Percentiles rank a stretch among this genome's conserved stretches.
Conservation (phyloP, 2,113 vertebrate species). For the Dasypus novemcinctus region DNA sequence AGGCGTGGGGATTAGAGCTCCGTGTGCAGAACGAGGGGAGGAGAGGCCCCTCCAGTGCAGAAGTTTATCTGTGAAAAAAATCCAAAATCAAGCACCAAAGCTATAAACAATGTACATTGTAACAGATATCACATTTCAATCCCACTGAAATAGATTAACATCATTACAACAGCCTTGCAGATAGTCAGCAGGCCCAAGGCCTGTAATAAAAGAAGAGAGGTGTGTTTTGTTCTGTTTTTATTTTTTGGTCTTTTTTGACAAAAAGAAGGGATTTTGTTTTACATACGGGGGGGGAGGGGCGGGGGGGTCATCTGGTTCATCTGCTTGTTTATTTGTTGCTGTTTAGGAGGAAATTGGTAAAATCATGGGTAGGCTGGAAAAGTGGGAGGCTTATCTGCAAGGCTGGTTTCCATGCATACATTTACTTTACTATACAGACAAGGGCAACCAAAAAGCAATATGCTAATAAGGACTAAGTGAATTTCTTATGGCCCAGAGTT, state of each 20-base stretch:
- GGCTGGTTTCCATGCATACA: constrained; percentile 59
- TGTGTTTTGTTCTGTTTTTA: constrained; percentile 37
- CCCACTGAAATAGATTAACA: constrained; percentile 70
- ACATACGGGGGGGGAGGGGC: not conserved
- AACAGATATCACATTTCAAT: constrained; percentile 55
- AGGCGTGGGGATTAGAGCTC: constrained; percentile 73
- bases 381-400: constrained; percentile 62
- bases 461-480: not conserved
- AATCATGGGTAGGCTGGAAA: not conserved
- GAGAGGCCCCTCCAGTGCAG: constrained; percentile 63
- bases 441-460: constrained; percentile 9
- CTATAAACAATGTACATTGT: not conserved
- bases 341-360: not conserved
- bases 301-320: not conserved
- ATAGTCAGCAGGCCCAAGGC: constrained; percentile 64
- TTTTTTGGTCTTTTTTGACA: constrained; percentile 57
- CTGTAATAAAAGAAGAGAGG: constrained; percentile 33
- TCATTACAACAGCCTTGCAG: constrained; percentile 77
- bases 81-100: constrained; percentile 5
- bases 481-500: not conserved
- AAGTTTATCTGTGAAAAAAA: constrained; percentile 66
- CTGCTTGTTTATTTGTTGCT: not conserved
- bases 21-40: constrained; percentile 68
- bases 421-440: constrained; percentile 30
- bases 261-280: not conserved